Percentiles rank a stretch among this genome's conserved stretches.
These are phyloP conservation scores for Sesia apiformis DNA, from an alignment of 2,888 invertebrate genomes.

Conservation along the genomic window DNA sequence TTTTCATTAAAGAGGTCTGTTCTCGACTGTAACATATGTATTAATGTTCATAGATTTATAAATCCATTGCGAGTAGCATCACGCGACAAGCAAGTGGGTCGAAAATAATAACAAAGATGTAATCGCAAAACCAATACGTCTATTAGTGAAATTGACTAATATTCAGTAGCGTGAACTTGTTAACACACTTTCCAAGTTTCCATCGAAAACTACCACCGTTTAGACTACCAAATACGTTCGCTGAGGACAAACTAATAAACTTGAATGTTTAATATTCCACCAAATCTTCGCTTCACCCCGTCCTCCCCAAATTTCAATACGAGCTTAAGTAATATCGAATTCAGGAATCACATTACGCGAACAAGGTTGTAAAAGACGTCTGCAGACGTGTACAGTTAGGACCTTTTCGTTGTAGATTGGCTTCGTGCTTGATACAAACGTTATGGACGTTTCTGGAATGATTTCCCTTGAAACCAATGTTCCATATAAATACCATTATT, in stretches of 20 bases:
- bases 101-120: too few species aligned
- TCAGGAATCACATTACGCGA: slow-evolving; percentile 28
- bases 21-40: not conserved
- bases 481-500: slow-evolving; percentile 73
- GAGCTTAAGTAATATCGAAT: slow-evolving; percentile 59
- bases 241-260: slow-evolving; percentile 71
- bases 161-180: slow-evolving; percentile 45
- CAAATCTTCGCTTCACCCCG: slow-evolving; percentile 49
- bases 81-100: too few species aligned
- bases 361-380: slow-evolving; percentile 31
- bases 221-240: slow-evolving; percentile 61
- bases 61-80: too few species aligned
- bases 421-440: slow-evolving; percentile 31
- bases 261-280: slow-evolving; percentile 71
- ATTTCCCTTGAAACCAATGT: slow-evolving; percentile 74
- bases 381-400: slow-evolving; percentile 8
- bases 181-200: slow-evolving; percentile 67
- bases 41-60: too few species aligned
- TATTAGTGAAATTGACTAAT: slow-evolving; percentile 52
- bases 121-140: not conserved
- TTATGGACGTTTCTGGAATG: slow-evolving; percentile 65
- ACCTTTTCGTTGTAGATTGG: slow-evolving; percentile 17
- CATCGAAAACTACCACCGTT: slow-evolving; percentile 62
- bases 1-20: too few species aligned
- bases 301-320: slow-evolving; percentile 53